phyloP scores from a whole-genome alignment of 1,140 invertebrate species.

The Hyles vespertilio region DNA sequence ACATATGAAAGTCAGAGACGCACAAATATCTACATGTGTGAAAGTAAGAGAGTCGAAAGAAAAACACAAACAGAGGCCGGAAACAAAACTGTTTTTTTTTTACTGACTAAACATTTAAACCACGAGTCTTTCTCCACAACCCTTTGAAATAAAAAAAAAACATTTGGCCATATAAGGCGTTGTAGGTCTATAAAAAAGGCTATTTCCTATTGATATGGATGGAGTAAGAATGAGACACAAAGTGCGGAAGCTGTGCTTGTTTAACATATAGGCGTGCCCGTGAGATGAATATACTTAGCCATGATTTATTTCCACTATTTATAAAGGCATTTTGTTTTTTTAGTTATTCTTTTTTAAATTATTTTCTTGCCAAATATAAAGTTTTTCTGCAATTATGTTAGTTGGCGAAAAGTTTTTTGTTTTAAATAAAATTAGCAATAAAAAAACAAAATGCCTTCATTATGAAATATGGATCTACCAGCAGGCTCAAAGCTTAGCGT shows the following conservation, averaged over 20 bases:
- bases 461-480: neutral
- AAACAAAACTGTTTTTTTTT: neutral
- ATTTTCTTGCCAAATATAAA: no score
- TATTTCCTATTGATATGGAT: neutral
- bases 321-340: no score
- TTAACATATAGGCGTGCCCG: neutral
- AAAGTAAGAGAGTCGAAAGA: slow-evolving; percentile 1
- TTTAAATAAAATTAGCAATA: neutral
- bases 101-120: slow-evolving; percentile 3
- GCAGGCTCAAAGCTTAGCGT: slow-evolving; percentile 4
- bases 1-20: no score
- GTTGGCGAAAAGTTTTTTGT: no score
- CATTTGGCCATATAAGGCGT: neutral
- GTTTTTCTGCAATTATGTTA: no score
- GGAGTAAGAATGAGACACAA: slow-evolving; percentile 1
- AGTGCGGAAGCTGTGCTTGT: slow-evolving; percentile 2
- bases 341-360: no score
- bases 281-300: neutral
- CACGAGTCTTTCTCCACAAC: slow-evolving; percentile 16
- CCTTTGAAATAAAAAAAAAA: slow-evolving; percentile 7
- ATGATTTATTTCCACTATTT: neutral
- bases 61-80: neutral
- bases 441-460: slow-evolving; percentile 6
- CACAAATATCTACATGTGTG: no score
- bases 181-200: slow-evolving; percentile 6